Evolutionary conservation across 2,888 invertebrate species (phyloP).

Genomic region (Diaperis boleti): DNA sequence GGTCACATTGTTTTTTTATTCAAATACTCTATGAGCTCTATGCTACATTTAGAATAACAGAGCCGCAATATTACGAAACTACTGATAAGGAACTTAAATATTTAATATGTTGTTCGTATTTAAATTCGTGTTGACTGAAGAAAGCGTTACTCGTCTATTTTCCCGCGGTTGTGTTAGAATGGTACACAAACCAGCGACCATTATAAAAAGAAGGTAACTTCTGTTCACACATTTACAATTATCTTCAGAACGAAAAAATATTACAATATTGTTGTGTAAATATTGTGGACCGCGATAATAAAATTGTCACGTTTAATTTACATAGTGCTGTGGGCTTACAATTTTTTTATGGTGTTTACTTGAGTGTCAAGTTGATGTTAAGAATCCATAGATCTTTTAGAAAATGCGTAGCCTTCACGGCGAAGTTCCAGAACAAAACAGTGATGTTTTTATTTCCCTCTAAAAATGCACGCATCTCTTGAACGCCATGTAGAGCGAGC

Average conservation of each 20-base stretch:
- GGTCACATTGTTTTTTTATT: neutral
- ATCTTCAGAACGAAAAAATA: neutral
- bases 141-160: constrained; percentile 17
- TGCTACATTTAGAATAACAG: constrained; percentile 2
- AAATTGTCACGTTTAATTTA: too few species aligned
- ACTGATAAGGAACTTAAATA: constrained; percentile 31
- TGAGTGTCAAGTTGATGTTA: too few species aligned
- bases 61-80: constrained; percentile 14
- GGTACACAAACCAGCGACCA: neutral
- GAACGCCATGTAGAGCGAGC: constrained; percentile 32
- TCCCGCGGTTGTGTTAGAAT: constrained; percentile 9
- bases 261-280: too few species aligned
- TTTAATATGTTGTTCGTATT: constrained; percentile 29
- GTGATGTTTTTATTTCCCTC: neutral
- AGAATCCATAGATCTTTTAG: too few species aligned
- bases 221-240: neutral
- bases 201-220: neutral
- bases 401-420: too few species aligned
- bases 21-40: neutral
- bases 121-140: constrained; percentile 20
- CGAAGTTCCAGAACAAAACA: neutral
- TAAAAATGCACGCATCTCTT: constrained; percentile 11
- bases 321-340: too few species aligned
- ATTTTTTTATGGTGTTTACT: too few species aligned
- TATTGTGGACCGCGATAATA: too few species aligned